Evolutionary conservation across 2,888 invertebrate genomes (phyloP), one percentile per base, ranked within the genome.

Genomic region (Myathropa florea): DNA sequence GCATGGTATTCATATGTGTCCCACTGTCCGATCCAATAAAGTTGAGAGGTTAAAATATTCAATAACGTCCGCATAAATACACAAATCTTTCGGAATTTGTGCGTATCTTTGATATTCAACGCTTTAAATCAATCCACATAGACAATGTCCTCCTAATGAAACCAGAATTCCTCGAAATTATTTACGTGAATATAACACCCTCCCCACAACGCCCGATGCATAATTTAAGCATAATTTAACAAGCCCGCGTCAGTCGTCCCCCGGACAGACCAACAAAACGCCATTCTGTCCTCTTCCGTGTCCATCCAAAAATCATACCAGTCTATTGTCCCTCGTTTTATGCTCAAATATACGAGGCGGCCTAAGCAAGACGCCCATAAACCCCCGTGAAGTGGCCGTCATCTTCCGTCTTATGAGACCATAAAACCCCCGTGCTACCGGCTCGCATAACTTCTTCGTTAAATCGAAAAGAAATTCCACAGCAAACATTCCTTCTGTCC

Each of bases 391-490:
- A 68, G 30, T 53, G 30, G 1, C 60, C 24, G 23, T 70, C 36
- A 57, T 57, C 10, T 36, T 33, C 39, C 36, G 26, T 68, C 21
- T 70, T 55, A 30, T 18, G 53, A 60, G n/a, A 65, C 70, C 14
- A 67, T 75, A 79, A 81, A 70, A 75, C 28, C 2, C 39, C 12
- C 46, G n/a, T 57, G 55, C 63, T 3, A 24, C 28, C 61, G 53
- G 53, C 53, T n/a, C 59, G 28, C 57, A 59, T 59, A 83, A 68
- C 59, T 71, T 55, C 36, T 67, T 24, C 67, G 14, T 57, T 76
- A 76, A 79, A 82, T 73, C 57, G 82, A 78, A 86, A 70, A 60
- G 70, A 76, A 78, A 79, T 86, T 75, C 33, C 70, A 82, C 76
- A 46, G 57, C 57, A 76, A 82, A 77, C 77, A 78, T 60, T 70